Conservation (phyloP, 1,140 invertebrate species). For the Seison nebaliae region DNA sequence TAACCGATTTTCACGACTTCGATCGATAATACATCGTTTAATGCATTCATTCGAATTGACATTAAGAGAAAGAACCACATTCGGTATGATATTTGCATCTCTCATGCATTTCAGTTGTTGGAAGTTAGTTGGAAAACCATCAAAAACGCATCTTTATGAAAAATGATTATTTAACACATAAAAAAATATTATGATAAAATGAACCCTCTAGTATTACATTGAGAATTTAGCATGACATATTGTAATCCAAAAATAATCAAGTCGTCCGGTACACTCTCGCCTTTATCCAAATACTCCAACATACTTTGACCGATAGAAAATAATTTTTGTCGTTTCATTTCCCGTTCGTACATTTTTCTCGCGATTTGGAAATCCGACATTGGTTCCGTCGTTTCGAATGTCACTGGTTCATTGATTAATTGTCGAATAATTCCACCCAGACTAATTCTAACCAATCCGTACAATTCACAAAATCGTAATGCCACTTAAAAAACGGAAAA, state of each 20-base stretch:
- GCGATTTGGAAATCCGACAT: too few species aligned
- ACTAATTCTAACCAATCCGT: slow-evolving; percentile 22
- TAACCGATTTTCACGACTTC: slow-evolving; percentile 17
- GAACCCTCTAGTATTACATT: slow-evolving; percentile 24
- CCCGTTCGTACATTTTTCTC: too few species aligned
- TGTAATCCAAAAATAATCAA: slow-evolving; percentile 24
- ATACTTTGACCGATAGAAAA: too few species aligned
- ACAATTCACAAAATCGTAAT: slow-evolving; percentile 24
- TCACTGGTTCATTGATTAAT: slow-evolving; percentile 20
- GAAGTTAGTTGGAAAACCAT: slow-evolving; percentile 25
- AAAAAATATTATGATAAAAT: neutral
- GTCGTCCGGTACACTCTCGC: slow-evolving; percentile 23
- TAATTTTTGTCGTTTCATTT: too few species aligned
- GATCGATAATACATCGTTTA: slow-evolving; percentile 22
- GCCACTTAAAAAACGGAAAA: slow-evolving; percentile 20
- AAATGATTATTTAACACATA: neutral
- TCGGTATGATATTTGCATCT: slow-evolving; percentile 23
- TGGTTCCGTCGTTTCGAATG: slow-evolving; percentile 18
- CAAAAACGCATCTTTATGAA: slow-evolving; percentile 23
- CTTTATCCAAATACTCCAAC: slow-evolving; percentile 18
- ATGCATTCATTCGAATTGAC: slow-evolving; percentile 21
- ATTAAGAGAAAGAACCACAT: slow-evolving; percentile 23
- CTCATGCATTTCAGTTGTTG: slow-evolving; percentile 24
- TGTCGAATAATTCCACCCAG: slow-evolving; percentile 24
- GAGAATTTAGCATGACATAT: slow-evolving; percentile 22